Percentiles rank a stretch among this genome's conserved stretches.
These are phyloP conservation scores for Drosophila sordidula DNA, from an alignment of 2,888 invertebrate species.

Conservation along the genomic window DNA sequence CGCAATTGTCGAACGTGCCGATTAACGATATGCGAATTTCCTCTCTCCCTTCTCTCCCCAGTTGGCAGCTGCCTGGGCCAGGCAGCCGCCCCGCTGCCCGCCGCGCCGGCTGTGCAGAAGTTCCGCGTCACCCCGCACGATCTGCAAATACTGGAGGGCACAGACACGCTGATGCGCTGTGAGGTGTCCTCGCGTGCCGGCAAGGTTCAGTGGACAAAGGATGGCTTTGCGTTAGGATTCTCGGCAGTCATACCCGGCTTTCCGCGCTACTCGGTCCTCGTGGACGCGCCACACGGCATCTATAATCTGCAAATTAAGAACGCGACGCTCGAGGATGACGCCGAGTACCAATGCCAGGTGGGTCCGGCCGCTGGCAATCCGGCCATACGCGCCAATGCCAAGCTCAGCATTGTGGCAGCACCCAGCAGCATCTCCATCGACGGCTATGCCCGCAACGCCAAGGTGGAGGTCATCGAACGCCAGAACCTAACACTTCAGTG, in stretches of 20 bases:
- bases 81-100: constrained; percentile 23
- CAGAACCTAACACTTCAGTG: constrained; percentile 83
- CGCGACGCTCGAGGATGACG: constrained; percentile 96
- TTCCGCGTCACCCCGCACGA: constrained; percentile 92
- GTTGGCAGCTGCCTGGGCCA: constrained; percentile 33
- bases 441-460: constrained; percentile 82
- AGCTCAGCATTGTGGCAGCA: constrained; percentile 88
- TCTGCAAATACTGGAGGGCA: constrained; percentile 92
- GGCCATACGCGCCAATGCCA: constrained; percentile 94
- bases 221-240: constrained; percentile 95
- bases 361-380: constrained; percentile 93
- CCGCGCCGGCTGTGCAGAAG: constrained; percentile 88
- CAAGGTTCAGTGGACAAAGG: constrained; percentile 97
- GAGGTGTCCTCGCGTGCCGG: constrained; percentile 93
- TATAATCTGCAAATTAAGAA: constrained; percentile 96
- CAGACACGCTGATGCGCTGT: constrained; percentile 93
- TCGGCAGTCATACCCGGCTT: constrained; percentile 92
- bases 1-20: constrained; percentile 76
- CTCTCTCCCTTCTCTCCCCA: constrained; percentile 19
- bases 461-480: constrained; percentile 82
- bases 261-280: constrained; percentile 94
- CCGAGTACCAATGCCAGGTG: constrained; percentile 98
- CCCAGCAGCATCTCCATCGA: constrained; percentile 82
- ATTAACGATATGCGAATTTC: constrained; percentile 68
- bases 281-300: constrained; percentile 92